Base-by-base conservation (phyloP, 2,113 vertebrate genomes). In the Sinocyclocheilus anophthalmus region DNA sequence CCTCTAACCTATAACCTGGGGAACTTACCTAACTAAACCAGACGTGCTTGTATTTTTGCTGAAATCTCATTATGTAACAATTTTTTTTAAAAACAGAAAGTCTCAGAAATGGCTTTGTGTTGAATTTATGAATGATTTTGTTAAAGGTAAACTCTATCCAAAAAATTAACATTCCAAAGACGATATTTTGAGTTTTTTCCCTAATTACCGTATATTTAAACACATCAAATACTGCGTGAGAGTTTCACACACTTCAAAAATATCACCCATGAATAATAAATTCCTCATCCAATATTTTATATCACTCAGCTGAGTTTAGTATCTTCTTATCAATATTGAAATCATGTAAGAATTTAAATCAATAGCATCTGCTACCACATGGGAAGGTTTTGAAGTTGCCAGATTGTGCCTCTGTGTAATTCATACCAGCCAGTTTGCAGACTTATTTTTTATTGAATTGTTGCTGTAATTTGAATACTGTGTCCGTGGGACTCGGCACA, bases 391-490 rank as follows among this genome's bases (percentile, higher is more conserved):
- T 89, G 91, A 94, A 93, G 93, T 92, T 92, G 91, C 91, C 92
- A 87, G 92, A 88, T 88, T 76, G 85, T 80, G 82, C 89, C 88
- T 90, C 83, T 81, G 88, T 92, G 90, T 90, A 88, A 91, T 89
- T 86, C 85, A 87, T 90, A 89, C 87, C 86, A 86, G 88, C 80
- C 91, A 92, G 88, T 91, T 90, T 90, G 90, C 90, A 90, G 88
- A 90, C 90, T 92, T 92, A 91, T 93, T 94, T 92, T 93, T 89
- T 94, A 94, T 94, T 94, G 94, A 95, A 92, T 93, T 94, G 94
- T 95, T 94, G 92, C 86, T 94, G 94, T 94, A 94, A 95, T 93
- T 81, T 92, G 94, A 95, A 94, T 91, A 95, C 93, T 93, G 89
- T 18, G 75, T 48, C 9, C 9, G 42, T 9, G 48, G 63, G 73